Conservation (phyloP, 2,797 vertebrate species). For the Delichon dasypus region DNA sequence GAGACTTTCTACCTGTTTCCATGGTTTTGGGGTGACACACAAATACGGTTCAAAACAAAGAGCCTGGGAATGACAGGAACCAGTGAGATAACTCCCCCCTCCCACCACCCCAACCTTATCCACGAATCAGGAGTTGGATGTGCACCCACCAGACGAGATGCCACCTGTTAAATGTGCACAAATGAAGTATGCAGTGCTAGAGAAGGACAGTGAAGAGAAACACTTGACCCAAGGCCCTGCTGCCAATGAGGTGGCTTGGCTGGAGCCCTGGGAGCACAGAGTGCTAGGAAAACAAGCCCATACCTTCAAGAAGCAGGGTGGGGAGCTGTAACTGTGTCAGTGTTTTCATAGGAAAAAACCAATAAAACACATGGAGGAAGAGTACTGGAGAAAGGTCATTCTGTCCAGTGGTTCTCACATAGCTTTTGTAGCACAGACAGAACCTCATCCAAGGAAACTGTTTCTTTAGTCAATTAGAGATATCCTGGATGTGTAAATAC, state of each 20-base stretch:
- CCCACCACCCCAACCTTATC: not conserved
- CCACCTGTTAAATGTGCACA: accelerated
- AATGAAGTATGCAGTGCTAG: not conserved
- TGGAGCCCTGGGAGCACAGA: not conserved
- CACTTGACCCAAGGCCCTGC: not conserved
- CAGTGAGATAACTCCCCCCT: not conserved
- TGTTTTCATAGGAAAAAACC: not conserved
- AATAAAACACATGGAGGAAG: not conserved
- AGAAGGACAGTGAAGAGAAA: not conserved
- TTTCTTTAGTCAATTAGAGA: not conserved
- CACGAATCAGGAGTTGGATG: not conserved
- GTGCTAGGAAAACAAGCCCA: not conserved
- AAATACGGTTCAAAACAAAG: not conserved
- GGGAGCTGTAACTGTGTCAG: not conserved
- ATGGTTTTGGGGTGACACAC: not conserved
- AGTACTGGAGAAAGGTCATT: not conserved
- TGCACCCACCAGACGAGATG: not conserved
- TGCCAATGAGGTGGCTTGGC: not conserved
- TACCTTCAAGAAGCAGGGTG: not conserved
- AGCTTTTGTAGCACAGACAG: not conserved
- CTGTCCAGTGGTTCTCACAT: slow-evolving; percentile 11
- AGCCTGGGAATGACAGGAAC: not conserved
- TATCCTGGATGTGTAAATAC: not conserved
- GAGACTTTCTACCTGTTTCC: not conserved
- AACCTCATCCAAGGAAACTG: not conserved